Evolutionary conservation across 1,140 invertebrate species (phyloP), one percentile per base, ranked within the genome.

Genomic region (Daktulosphaira vitifoliae): DNA sequence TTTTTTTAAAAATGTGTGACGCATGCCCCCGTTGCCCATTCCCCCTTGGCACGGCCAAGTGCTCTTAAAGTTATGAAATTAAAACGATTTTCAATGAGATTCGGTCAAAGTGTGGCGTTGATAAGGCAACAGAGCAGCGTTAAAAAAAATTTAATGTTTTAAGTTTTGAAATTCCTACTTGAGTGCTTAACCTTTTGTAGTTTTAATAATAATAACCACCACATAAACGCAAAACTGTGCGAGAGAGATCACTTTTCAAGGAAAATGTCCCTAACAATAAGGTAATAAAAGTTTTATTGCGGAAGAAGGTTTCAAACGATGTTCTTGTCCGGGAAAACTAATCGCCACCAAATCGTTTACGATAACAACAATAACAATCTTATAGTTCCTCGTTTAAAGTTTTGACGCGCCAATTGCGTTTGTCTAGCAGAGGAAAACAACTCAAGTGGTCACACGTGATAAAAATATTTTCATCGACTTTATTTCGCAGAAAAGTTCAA

Each of bases 301-400:
- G 8, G 39, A 1, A 3, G 2, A 59, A 13, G n/a, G 39, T 44
- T 15, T 11, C 9, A n/a, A n/a, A 4, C 39, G 38, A 9, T 23
- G 13, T 38, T 44, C 23, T 1, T 33, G 26, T 59, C 22, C 23
- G 23, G 39, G 23, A 7, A 44, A 59, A 46, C 54, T 59, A 59
- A 59, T 59, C 54, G 39, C 54, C 54, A 13, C 39, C 16, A 59
- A 59, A 59, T 46, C 23, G 23, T 59, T 59, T 8, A 20, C 54
- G 39, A 59, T 46, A 25, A 59, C 22, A 46, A 59, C 44, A 59
- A 46, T 26, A 59, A 59, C 26, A 26, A n/a, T 26, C 39, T 26
- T 59, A 11, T 37, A 44, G 42, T 46, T n/a, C n/a, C 23, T 25
- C 22, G 39, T 59, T 46, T 44, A 59, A 59, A 59, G 23, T 59